Evolutionary conservation across 2,113 vertebrate species (phyloP), one percentile per base, ranked within the genome.

Genomic region (Oceanites oceanicus): DNA sequence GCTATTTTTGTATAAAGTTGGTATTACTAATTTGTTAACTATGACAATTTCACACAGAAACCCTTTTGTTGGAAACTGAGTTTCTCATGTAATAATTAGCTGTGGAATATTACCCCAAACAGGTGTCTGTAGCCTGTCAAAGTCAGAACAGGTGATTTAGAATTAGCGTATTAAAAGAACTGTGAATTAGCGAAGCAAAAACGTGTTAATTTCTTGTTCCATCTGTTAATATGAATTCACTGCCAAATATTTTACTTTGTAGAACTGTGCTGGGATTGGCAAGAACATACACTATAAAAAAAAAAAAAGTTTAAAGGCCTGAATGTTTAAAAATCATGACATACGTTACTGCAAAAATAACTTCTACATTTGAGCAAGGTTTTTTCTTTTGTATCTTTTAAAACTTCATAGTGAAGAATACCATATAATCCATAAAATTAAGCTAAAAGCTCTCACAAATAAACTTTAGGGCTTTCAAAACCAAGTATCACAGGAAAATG

Each of bases 201-300:
- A 99, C 98, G 99, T 99, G 99, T 99, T 99, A 99, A 99, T 99
- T 99, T 99, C 98, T 98, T 98, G 99, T 99, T 99, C 99, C 99
- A 99, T 99, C 99, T 99, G 99, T 99, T 99, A 99, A 99, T 99
- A 99, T 99, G 98, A 99, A 99, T 99, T 99, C 99, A 98, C 98
- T 99, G 99, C 99, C 99, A 99, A 98, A 99, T 99, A 99, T 99
- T 99, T 98, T 98, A 98, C 98, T 98, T 99, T 98, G 98, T 98
- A 98, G 98, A 98, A 98, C 98, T 98, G 98, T 98, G 98, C 98
- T 98, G 98, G 98, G 98, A 98, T 98, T 98, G 98, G 98, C 98
- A 98, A 98, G 98, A 98, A 98, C 98, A 98, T 98, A 98, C 98
- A 98, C 98, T 98, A 98, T 98, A 98, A 98, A 98, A 98, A 45